Percentiles rank a stretch among this genome's conserved stretches.
Conservation (phyloP, 2,888 invertebrate species). For the Nomada fucata region DNA sequence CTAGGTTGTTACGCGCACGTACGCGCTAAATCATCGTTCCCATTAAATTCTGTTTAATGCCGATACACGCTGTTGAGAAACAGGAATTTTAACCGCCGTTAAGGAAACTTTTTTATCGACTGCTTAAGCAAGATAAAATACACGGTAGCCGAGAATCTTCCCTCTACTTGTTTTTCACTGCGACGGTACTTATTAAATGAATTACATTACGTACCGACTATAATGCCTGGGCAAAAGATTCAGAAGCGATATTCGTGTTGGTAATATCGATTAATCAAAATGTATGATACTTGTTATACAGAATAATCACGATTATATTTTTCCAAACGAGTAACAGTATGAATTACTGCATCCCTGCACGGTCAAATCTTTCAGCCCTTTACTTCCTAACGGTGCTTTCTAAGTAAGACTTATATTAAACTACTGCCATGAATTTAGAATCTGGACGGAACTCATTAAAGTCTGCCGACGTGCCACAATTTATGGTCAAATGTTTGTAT, state of each 20-base stretch:
- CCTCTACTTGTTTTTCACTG: not conserved
- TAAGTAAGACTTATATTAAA: too few species aligned
- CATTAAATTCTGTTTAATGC: conserved; percentile 44
- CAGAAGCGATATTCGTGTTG: not conserved
- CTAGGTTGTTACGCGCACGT: not conserved
- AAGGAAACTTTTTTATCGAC: conserved; percentile 48
- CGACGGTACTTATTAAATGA: conserved; percentile 29
- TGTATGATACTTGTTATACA: too few species aligned
- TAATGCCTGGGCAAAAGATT: not conserved
- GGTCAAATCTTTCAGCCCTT: too few species aligned
- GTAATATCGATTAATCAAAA: too few species aligned
- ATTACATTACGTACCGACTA: not conserved
- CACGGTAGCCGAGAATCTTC: conserved; percentile 7
- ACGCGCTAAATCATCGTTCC: conserved; percentile 45
- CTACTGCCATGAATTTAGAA: too few species aligned
- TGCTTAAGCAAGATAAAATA: conserved; percentile 23
- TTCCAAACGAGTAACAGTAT: too few species aligned
- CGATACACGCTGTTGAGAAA: not conserved
- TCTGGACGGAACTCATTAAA: too few species aligned
- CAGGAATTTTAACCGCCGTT: conserved; percentile 24
- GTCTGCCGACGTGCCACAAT: too few species aligned
- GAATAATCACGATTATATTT: too few species aligned
- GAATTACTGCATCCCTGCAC: too few species aligned
- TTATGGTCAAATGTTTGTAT: too few species aligned
- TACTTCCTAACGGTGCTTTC: too few species aligned